Evolutionary conservation across 2,797 vertebrate species (phyloP).

Genomic region (Perodicticus potto): DNA sequence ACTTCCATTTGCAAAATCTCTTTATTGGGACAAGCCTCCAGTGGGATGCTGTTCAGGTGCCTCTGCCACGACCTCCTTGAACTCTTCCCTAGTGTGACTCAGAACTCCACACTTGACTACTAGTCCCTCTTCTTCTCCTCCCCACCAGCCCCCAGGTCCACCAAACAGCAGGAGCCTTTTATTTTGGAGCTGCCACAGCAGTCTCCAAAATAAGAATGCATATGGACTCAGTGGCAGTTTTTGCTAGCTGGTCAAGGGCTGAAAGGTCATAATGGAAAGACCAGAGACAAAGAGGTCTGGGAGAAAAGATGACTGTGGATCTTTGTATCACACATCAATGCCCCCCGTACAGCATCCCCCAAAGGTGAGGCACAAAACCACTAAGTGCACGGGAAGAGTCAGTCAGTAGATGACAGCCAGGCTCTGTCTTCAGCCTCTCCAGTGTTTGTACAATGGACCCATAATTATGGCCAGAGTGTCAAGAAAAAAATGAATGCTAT

Average conservation of each 20-base stretch:
- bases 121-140: neutral
- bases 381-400: neutral
- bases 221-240: neutral
- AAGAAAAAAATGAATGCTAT: neutral
- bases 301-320: neutral
- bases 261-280: neutral
- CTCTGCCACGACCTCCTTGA: neutral
- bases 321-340: neutral
- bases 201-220: neutral
- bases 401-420: neutral
- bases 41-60: neutral
- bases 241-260: neutral
- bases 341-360: neutral
- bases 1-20: neutral
- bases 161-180: neutral
- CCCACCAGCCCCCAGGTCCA: neutral
- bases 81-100: neutral
- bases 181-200: neutral
- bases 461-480: neutral
- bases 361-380: neutral
- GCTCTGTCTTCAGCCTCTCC: neutral
- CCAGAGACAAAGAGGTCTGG: neutral
- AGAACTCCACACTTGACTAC: neutral
- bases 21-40: neutral
- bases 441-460: neutral